phyloP scores from a whole-genome alignment of 2,888 invertebrate genomes.

The Scaptomyza polygonia region DNA sequence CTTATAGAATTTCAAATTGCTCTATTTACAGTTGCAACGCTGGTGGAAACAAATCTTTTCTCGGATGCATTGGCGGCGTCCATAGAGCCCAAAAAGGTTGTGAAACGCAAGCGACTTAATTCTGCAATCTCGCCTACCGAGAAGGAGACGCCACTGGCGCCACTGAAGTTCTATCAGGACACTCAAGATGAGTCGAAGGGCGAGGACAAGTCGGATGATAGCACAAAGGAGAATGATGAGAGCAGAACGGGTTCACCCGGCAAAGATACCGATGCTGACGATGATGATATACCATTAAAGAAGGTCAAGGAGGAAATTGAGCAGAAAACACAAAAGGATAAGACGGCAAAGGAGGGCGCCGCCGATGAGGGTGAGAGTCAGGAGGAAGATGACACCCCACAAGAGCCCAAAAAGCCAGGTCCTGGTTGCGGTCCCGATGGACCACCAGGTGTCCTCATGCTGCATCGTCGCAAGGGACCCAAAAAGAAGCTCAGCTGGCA shows the following conservation, averaged over 20 bases:
- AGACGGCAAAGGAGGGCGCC: constrained; percentile 36
- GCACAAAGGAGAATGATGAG: constrained; percentile 72
- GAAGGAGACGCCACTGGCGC: constrained; percentile 89
- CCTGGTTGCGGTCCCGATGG: constrained; percentile 86
- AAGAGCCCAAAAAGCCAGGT: constrained; percentile 80
- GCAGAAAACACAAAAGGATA: constrained; percentile 80
- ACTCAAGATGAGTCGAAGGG: constrained; percentile 88
- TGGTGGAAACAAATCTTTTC: constrained; percentile 96
- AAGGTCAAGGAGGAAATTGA: constrained; percentile 84
- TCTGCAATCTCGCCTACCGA: constrained; percentile 83
- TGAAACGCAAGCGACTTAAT: constrained; percentile 90
- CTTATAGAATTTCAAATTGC: not conserved
- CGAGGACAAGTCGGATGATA: constrained; percentile 74
- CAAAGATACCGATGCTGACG: constrained; percentile 77
- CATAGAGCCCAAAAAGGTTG: constrained; percentile 89
- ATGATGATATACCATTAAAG: constrained; percentile 83
- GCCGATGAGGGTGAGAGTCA: constrained; percentile 40
- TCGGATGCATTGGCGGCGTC: constrained; percentile 95
- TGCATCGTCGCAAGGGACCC: constrained; percentile 90
- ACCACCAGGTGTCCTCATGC: constrained; percentile 89
- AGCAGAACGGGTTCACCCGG: constrained; percentile 41
- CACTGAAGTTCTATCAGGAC: constrained; percentile 94
- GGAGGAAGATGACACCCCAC: constrained; percentile 67
- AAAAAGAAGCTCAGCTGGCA: constrained; percentile 94
- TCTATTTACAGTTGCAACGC: constrained; percentile 87